Evolutionary conservation across 2,888 invertebrate genomes (phyloP).

Genomic region (Drosophila formosana): DNA sequence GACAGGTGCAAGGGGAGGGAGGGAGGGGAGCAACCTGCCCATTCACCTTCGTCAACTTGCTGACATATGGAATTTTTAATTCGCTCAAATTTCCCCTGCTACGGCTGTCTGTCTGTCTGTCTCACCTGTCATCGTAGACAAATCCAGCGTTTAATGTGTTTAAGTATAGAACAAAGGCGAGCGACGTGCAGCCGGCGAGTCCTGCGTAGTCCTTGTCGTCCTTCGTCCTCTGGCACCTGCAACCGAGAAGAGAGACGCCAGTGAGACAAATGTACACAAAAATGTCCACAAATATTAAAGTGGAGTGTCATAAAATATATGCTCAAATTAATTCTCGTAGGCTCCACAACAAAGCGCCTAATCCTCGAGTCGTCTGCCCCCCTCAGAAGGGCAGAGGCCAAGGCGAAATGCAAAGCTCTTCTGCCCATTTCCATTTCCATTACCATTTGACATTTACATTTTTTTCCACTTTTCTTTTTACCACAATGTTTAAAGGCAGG

Average conservation of each 20-base stretch:
- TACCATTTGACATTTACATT: constrained; percentile 26
- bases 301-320: constrained; percentile 77
- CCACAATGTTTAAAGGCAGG: constrained; percentile 9
- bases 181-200: constrained; percentile 89
- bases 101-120: background rate
- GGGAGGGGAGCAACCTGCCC: background rate
- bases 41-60: constrained; percentile 78
- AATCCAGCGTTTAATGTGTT: constrained; percentile 96
- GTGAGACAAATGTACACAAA: constrained; percentile 53
- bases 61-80: constrained; percentile 82
- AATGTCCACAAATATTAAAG: constrained; percentile 75
- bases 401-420: constrained; percentile 15
- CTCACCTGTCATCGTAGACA: constrained; percentile 98
- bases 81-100: constrained; percentile 57
- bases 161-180: constrained; percentile 94
- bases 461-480: constrained; percentile 8
- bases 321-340: constrained; percentile 72
- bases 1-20: constrained; percentile 5
- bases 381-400: constrained; percentile 3
- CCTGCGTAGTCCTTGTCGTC: constrained; percentile 89
- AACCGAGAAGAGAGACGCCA: constrained; percentile 11
- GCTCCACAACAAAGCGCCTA: constrained; percentile 36
- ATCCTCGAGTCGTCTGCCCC: constrained; percentile 19
- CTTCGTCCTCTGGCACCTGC: constrained; percentile 85
- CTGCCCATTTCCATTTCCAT: constrained; percentile 28